Percentiles rank a stretch among this genome's conserved stretches.
Evolutionary conservation across 2,888 invertebrate species (phyloP).

Genomic region (Drosophila quinaria): DNA sequence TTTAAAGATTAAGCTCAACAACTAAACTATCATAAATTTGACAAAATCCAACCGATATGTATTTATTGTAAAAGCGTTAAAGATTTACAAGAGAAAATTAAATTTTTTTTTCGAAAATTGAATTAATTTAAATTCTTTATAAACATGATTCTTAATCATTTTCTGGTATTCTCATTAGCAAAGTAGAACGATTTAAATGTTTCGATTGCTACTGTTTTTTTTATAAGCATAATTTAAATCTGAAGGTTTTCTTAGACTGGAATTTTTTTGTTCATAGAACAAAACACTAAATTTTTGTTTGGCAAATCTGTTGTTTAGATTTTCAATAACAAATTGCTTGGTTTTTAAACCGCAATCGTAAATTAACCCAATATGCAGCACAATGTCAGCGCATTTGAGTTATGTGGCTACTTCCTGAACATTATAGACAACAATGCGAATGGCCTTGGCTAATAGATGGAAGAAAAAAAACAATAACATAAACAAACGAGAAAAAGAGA

Average conservation of each 20-base stretch:
- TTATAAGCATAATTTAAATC: not conserved
- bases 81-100: not conserved
- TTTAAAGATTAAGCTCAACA: not conserved
- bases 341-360: conserved; percentile 36
- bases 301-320: conserved; percentile 23
- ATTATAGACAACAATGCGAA: conserved; percentile 32
- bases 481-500: conserved; percentile 10
- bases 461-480: conserved; percentile 29
- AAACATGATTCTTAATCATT: not conserved
- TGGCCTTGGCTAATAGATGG: conserved; percentile 61
- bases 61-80: not conserved
- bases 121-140: not conserved
- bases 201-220: conserved; percentile 11
- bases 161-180: not conserved
- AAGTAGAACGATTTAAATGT: not conserved
- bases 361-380: conserved; percentile 46
- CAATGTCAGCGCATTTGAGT: conserved; percentile 51
- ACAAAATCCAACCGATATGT: too few species aligned
- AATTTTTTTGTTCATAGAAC: conserved; percentile 6
- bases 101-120: not conserved
- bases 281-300: not conserved
- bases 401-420: conserved; percentile 60
- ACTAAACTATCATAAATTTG: too few species aligned
- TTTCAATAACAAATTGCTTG: conserved; percentile 34
- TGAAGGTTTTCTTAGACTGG: conserved; percentile 1